These are phyloP conservation scores for Amblyopsis hoosieri DNA, from an alignment of 2,797 vertebrate genomes.

Conservation along the genomic window DNA sequence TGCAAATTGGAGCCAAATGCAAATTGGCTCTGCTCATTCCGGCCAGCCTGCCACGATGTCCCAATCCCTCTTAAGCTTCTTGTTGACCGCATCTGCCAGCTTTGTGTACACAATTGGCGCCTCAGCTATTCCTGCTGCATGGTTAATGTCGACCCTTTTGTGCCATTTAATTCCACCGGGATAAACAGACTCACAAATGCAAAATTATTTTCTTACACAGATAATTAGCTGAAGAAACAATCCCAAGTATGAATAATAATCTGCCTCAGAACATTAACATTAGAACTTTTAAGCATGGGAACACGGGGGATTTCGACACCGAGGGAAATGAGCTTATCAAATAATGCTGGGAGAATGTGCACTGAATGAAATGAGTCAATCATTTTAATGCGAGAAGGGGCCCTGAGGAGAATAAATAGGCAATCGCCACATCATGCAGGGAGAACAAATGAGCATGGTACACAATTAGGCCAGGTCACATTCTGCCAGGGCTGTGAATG, in stretches of 20 bases:
- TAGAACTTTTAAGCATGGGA: constrained; percentile 74
- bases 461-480: constrained; percentile 84
- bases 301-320: constrained; percentile 67
- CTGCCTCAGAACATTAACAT: constrained; percentile 55
- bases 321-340: constrained; percentile 80
- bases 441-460: constrained; percentile 81
- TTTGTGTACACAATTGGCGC: constrained; percentile 77
- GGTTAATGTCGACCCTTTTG: constrained; percentile 76
- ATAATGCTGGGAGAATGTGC: constrained; percentile 81
- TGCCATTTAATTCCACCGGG: constrained; percentile 69
- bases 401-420: constrained; percentile 84
- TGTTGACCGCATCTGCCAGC: constrained; percentile 72
- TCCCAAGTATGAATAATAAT: constrained; percentile 77
- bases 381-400: constrained; percentile 80
- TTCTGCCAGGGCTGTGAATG: constrained; percentile 72
- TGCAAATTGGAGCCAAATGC: constrained; percentile 72
- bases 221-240: constrained; percentile 81
- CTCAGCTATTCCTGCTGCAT: constrained; percentile 68
- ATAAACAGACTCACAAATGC: constrained; percentile 73
- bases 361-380: constrained; percentile 84
- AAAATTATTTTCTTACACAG: constrained; percentile 72
- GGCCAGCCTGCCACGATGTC: constrained; percentile 50
- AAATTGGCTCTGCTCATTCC: constrained; percentile 67
- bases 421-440: constrained; percentile 81
- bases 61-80: constrained; percentile 75